Evolutionary conservation across 1,140 invertebrate species (phyloP).

Genomic region (Chironomus tepperi): DNA sequence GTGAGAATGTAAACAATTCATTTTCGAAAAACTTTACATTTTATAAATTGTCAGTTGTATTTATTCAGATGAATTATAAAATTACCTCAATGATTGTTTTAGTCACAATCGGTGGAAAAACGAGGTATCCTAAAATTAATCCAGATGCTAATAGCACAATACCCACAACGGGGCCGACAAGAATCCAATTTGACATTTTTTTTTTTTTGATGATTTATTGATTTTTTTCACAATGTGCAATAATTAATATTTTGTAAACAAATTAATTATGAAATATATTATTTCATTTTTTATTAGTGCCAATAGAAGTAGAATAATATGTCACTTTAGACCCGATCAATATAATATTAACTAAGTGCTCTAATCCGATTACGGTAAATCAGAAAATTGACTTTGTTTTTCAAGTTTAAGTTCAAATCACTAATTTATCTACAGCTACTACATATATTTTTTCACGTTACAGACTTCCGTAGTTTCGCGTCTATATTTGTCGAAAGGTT

Average conservation of each 20-base stretch:
- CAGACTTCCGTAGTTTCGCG: not conserved
- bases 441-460: not conserved
- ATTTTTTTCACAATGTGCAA: not conserved
- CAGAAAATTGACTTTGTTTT: not conserved
- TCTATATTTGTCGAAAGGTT: not conserved
- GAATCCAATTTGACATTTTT: conserved; percentile 11
- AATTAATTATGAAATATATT: not conserved
- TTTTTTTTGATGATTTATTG: not conserved
- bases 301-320: not conserved
- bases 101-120: not conserved
- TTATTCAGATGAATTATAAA: no score
- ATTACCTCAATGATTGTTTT: conserved; percentile 9
- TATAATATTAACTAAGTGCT: not conserved
- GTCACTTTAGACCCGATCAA: no score
- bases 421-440: not conserved
- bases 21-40: not conserved
- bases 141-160: not conserved
- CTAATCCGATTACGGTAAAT: not conserved
- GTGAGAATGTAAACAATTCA: not conserved
- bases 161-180: not conserved
- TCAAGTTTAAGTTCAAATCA: not conserved
- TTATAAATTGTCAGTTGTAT: not conserved
- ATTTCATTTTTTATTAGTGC: not conserved
- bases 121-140: not conserved
- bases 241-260: not conserved